Base-by-base conservation (phyloP, 2,888 invertebrate species). In the Melanophora roralis region DNA sequence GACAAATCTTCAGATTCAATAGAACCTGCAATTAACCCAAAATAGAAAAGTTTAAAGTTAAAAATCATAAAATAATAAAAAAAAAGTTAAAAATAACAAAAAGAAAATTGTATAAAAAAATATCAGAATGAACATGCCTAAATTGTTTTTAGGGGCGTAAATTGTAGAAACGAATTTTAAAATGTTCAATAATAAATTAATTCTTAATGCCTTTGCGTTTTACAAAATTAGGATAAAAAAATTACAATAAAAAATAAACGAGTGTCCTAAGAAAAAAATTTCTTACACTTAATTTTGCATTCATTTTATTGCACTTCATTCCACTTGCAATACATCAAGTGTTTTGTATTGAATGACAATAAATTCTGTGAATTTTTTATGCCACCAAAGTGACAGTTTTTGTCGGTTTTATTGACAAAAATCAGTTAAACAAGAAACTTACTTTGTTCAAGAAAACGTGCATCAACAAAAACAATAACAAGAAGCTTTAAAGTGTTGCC, bases 1-100 rank as follows among this genome's bases (percentile, higher is more conserved):
- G 95, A 94, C 78, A 95, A 89, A 88, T 95, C 95, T 89, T 95
- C 95, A 85, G 95, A 94, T 86, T 95, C 94, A 89, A 95, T 91
- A 85, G 94, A 93, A 91, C 95, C 95, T 95, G 92, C 40, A 92
- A 90, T 89, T 90, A 78, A 83, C 38, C 59, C 82, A 83, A 74
- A 47, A 65, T 23, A 75, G 40, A 55, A 62, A 53, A 62, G n/a
- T 45, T 5, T 23, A 4, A 27, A 51, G 65, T 49, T 11, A 47
- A 49, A 38, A 16, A 43, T 45, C 3, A 49, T 38, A 64, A 23
- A 5, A 69, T 21, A 57, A 53, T 14, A 36, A 60, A 40, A 9
- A 65, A 40, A 12, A 62, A 27, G 9, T 19, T 45, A 57, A 36
- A 36, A 38, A 40, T 1, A 16, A 1, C 16, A 8, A 27, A 19